phyloP scores from a whole-genome alignment of 1,140 invertebrate species.

The Pararge aegeria region DNA sequence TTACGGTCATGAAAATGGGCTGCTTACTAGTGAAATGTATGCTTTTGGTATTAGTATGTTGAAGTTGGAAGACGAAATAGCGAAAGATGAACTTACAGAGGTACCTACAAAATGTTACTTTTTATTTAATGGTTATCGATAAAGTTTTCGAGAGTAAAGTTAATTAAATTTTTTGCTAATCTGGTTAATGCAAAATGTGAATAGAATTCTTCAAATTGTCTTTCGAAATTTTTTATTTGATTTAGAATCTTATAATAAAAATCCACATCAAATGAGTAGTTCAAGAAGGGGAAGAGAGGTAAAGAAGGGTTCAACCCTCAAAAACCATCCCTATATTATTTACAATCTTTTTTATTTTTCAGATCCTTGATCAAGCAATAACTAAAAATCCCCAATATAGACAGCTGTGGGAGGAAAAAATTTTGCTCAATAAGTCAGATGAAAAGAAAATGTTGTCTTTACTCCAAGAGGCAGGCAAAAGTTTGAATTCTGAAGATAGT shows the following conservation, averaged over 20 bases:
- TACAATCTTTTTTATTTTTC: slow-evolving; percentile 11
- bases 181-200: too few relatives aligned
- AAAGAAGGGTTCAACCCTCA: too few relatives aligned
- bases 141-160: too few relatives aligned
- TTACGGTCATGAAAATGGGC: slow-evolving; percentile 57
- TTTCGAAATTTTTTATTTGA: too few relatives aligned
- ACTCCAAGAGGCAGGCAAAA: slow-evolving; percentile 55
- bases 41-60: slow-evolving; percentile 61
- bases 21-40: slow-evolving; percentile 64
- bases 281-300: too few relatives aligned
- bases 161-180: too few relatives aligned
- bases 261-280: too few relatives aligned
- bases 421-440: slow-evolving; percentile 50
- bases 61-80: slow-evolving; percentile 49
- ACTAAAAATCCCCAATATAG: slow-evolving; percentile 46
- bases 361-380: slow-evolving; percentile 56
- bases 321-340: too few relatives aligned
- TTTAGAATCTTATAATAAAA: too few relatives aligned
- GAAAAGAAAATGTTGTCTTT: slow-evolving; percentile 53
- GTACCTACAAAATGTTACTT: slow-evolving; percentile 31
- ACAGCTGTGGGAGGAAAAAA: slow-evolving; percentile 59
- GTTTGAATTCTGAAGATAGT: slow-evolving; percentile 50
- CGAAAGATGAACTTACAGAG: slow-evolving; percentile 46
- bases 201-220: too few relatives aligned
- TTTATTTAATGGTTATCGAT: neutral